These are phyloP conservation scores for Burhinus oedicnemus DNA, from an alignment of 2,113 vertebrate genomes.

Conservation along the genomic window DNA sequence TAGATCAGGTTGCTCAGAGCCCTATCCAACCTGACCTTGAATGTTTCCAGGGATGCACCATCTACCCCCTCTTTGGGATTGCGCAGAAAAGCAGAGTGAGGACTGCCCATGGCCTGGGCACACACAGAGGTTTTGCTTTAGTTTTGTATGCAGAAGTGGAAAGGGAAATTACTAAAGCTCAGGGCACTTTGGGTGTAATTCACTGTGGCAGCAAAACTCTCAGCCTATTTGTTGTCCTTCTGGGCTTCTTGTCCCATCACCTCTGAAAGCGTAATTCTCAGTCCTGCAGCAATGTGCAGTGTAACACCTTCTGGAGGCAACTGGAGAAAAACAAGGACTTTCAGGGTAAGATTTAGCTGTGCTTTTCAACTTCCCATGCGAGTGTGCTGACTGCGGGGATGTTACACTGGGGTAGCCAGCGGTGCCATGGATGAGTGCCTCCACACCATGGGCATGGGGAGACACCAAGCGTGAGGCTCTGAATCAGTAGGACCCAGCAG, in stretches of 20 bases:
- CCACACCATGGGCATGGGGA: not conserved
- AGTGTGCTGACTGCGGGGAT: not conserved
- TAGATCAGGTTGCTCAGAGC: not conserved
- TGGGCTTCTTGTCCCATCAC: not conserved
- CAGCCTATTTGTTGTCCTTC: not conserved
- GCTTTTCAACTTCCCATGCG: not conserved
- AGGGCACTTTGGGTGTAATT: not conserved
- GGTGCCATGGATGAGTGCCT: rapidly evolving
- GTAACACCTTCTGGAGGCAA: not conserved
- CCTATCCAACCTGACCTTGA: not conserved
- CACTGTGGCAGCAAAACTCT: not conserved
- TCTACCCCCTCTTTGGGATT: not conserved
- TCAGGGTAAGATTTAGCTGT: not conserved
- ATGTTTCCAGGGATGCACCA: not conserved
- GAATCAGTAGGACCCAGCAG: not conserved
- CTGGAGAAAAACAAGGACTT: not conserved
- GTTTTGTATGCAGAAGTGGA: not conserved
- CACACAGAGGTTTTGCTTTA: not conserved
- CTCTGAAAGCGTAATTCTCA: not conserved
- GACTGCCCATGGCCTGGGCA: not conserved
- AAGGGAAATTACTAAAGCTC: not conserved
- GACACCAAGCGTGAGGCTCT: rapidly evolving
- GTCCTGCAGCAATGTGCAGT: not conserved
- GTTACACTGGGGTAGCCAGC: not conserved
- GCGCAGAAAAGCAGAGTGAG: not conserved